phyloP scores from a whole-genome alignment of 37 sponge, comb jelly and placozoan species.

The Diacarnus erythraeanus region DNA sequence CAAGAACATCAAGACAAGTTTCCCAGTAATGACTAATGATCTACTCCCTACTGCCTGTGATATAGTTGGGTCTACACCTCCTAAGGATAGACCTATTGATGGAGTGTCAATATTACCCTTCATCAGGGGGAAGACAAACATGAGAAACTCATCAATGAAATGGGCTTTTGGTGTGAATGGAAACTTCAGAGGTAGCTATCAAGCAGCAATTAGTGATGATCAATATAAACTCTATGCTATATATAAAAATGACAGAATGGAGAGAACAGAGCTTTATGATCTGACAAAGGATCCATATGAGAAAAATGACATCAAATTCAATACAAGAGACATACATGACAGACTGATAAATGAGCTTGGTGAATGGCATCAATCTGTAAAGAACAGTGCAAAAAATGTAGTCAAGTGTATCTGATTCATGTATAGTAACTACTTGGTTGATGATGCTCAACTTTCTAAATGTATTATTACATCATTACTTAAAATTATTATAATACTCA shows the following conservation, averaged over 20 bases:
- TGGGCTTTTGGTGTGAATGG: slow-evolving; percentile 52
- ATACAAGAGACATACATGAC: not conserved
- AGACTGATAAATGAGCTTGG: slow-evolving; percentile 9
- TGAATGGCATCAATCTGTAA: slow-evolving; percentile 47
- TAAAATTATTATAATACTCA: too few species aligned
- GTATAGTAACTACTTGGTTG: too few species aligned
- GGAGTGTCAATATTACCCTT: slow-evolving; percentile 63
- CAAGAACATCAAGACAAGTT: slow-evolving; percentile 21
- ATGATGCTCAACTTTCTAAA: too few species aligned
- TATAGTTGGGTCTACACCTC: slow-evolving; percentile 17
- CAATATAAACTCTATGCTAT: slow-evolving; percentile 38
- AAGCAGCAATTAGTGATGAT: slow-evolving; percentile 41
- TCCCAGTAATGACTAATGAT: slow-evolving; percentile 60
- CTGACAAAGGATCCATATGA: slow-evolving; percentile 41
- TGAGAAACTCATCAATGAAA: slow-evolving; percentile 36
- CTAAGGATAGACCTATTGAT: slow-evolving; percentile 56
- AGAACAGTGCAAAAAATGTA: slow-evolving; percentile 12
- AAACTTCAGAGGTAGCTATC: slow-evolving; percentile 36
- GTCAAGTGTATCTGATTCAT: too few species aligned
- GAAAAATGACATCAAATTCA: slow-evolving; percentile 18
- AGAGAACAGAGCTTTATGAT: slow-evolving; percentile 41
- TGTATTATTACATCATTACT: too few species aligned
- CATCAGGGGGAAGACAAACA: slow-evolving; percentile 3
- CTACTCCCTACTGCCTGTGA: slow-evolving; percentile 66
- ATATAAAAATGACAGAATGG: slow-evolving; percentile 21